Base-by-base conservation (phyloP, 2,888 invertebrate genomes). In the Aporophyla lueneburgensis region DNA sequence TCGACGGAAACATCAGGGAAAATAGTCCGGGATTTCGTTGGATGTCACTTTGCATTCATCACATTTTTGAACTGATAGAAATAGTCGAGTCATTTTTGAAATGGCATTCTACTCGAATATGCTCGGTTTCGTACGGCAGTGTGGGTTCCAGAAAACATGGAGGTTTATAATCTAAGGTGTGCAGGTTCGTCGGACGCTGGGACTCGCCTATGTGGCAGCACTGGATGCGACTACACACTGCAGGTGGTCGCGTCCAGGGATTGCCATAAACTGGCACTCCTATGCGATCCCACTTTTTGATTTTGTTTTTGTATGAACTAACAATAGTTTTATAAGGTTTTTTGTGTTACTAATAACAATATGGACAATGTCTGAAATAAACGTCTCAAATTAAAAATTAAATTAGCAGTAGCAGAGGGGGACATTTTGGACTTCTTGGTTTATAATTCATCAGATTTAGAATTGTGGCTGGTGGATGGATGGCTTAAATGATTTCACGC, bases 11-110 rank as follows among this genome's bases (percentile, higher is more conserved):
- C 71, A 85, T 85, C 58, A 71, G 24, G 69, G 71, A 81, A 85
- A 85, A 85, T 82, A 81, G 71, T 81, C 56, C 27, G 58, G 63
- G 76, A 69, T 85, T 85, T 76, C 58, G 61, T 69, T 66, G 71
- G 49, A 76, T 85, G 82, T 82, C 85, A 85, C 58, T 71, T 71
- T 63, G 33, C 76, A 71, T 81, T 85, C 82, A 53, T 51, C n/a
- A 59, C 81, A 75, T 85, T 71, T 69, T 71, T 56, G 49, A 71
- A 40, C 63, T 75, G 62, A 85, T 81, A 82, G 65, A 76, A 81
- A 68, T 53, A 76, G 85, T 85, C 58, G 68, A 69, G 71, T 61
- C 40, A 81, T 85, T 82, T 82, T 75, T 53, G 56, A 71, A 69
- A 56, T 40, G 51, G 21, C 21, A 61, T 71, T 61, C 58, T 56